phyloP scores from a whole-genome alignment of 2,888 invertebrate genomes.

The Elysia crispata region DNA sequence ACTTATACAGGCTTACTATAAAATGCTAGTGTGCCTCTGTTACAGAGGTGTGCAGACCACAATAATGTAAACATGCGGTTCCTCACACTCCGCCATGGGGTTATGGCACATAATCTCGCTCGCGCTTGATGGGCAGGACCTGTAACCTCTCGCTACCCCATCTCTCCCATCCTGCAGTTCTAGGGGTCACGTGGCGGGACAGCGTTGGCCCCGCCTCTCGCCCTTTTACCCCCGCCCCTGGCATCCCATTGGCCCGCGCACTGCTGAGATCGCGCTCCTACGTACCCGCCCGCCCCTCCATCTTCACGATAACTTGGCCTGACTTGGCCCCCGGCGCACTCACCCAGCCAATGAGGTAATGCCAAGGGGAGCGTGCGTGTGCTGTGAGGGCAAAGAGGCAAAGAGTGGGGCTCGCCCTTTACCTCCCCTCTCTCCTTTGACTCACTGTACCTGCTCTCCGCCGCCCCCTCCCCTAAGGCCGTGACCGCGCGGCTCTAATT shows the following conservation, averaged over 20 bases:
- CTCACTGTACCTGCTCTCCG: slow-evolving; percentile 35
- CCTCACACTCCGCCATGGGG: background rate
- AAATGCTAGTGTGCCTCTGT: too few species aligned
- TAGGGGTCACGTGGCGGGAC: background rate
- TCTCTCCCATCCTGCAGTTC: slow-evolving; percentile 1
- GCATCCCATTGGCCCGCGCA: slow-evolving; percentile 25
- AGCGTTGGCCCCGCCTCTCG: slow-evolving; percentile 14
- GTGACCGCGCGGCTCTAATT: slow-evolving; percentile 37
- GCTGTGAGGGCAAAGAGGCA: slow-evolving; percentile 34
- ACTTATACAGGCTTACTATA: background rate
- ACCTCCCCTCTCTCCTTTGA: background rate
- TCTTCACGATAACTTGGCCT: slow-evolving; percentile 34
- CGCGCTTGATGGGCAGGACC: background rate
- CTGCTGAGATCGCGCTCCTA: slow-evolving; percentile 29
- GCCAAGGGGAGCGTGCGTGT: slow-evolving; percentile 3
- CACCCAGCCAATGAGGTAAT: slow-evolving; percentile 39
- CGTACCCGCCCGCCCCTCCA: slow-evolving; percentile 38
- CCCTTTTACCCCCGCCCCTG: slow-evolving; percentile 29
- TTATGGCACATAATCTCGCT: background rate
- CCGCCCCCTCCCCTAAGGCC: slow-evolving; percentile 36
- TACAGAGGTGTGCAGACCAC: too few species aligned
- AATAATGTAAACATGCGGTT: background rate
- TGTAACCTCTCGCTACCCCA: slow-evolving; percentile 21
- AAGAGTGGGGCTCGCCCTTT: slow-evolving; percentile 30
- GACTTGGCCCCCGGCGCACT: slow-evolving; percentile 24